phyloP scores from a whole-genome alignment of 2,113 vertebrate species.

The Accipiter virgatus region DNA sequence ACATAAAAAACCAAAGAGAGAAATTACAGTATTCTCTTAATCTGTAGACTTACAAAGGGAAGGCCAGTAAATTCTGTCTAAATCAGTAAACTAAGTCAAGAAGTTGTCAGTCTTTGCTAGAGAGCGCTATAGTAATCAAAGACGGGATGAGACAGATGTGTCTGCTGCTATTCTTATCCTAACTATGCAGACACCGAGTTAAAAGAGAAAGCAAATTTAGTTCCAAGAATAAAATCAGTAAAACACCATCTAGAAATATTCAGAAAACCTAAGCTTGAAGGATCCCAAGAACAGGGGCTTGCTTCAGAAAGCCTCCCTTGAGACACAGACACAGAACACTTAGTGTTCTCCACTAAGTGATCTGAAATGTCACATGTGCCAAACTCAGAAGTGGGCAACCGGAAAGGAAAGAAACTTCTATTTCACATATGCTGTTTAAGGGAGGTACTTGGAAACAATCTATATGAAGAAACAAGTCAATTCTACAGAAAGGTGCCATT shows the following conservation, averaged over 20 bases:
- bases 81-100: not conserved
- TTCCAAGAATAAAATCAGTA: not conserved
- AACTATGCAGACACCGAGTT: not conserved
- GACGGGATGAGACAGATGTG: not conserved
- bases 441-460: not conserved
- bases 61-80: not conserved
- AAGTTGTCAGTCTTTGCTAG: not conserved
- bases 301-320: not conserved
- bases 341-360: not conserved
- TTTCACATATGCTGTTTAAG: not conserved
- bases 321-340: not conserved
- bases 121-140: not conserved
- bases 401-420: not conserved
- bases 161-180: not conserved
- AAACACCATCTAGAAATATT: not conserved
- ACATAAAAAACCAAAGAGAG: not conserved
- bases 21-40: not conserved
- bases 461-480: not conserved
- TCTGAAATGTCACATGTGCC: not conserved
- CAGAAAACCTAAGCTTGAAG: not conserved
- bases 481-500: not conserved
- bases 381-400: not conserved
- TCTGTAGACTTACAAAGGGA: not conserved
- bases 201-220: not conserved
- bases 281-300: not conserved